Percentiles rank a stretch among this genome's conserved stretches.
Conservation (phyloP, 2,888 invertebrate genomes). For the Autographa pulchrina region DNA sequence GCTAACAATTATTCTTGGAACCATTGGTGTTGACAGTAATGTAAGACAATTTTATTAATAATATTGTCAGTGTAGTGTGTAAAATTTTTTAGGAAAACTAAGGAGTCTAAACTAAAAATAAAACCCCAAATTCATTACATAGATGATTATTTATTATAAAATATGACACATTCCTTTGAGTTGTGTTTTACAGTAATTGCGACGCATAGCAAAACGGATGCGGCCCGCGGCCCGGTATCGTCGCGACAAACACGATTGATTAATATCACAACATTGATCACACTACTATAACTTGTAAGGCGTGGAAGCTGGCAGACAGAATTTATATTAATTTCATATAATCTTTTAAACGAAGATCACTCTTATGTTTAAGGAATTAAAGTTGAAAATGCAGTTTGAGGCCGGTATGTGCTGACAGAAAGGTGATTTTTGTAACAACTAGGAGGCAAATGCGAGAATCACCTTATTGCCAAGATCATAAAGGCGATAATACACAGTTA, state of each 20-base stretch:
- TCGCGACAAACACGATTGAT: slow-evolving; percentile 52
- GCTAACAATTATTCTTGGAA: too few species aligned
- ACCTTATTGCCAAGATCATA: too few species aligned
- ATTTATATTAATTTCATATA: too few species aligned
- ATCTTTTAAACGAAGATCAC: neutral
- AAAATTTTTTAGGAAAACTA: neutral
- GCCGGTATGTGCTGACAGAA: too few species aligned
- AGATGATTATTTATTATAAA: slow-evolving; percentile 90
- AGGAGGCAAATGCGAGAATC: too few species aligned
- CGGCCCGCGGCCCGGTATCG: slow-evolving; percentile 66
- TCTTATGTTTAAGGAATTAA: neutral
- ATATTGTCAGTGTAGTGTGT: too few species aligned
- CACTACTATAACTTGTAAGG: slow-evolving; percentile 62
- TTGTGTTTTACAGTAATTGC: slow-evolving; percentile 87
- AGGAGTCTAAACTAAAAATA: slow-evolving; percentile 51
- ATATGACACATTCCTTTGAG: slow-evolving; percentile 89
- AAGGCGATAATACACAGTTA: too few species aligned
- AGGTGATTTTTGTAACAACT: too few species aligned
- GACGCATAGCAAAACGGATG: slow-evolving; percentile 86
- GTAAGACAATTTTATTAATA: too few species aligned
- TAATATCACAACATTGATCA: slow-evolving; percentile 79
- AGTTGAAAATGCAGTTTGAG: too few species aligned
- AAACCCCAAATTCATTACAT: slow-evolving; percentile 81
- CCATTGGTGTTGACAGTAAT: too few species aligned
- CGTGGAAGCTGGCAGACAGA: slow-evolving; percentile 2